Base-by-base conservation (phyloP, 2,888 invertebrate genomes). In the Sarcophaga subvicina region DNA sequence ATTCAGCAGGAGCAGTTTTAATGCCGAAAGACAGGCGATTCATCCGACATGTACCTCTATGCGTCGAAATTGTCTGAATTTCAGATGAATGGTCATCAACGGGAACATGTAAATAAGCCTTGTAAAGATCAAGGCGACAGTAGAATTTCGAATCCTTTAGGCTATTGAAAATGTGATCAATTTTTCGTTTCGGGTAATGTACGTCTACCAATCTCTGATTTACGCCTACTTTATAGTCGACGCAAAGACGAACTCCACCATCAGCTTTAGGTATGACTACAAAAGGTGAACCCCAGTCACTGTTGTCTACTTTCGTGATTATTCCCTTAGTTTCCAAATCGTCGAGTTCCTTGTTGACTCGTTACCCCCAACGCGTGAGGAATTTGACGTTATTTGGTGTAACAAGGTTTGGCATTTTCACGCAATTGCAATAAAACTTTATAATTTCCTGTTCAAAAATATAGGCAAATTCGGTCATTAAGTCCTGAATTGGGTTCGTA, bases 121-220 rank as follows among this genome's bases (percentile, higher is more conserved):
- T 73, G 11, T 62, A 73, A 25, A 73, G 14, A 20, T 73, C 27
- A 20, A 20, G 59, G 37, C 47, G 60, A 20, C 82, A 88, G 62
- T 85, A 85, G 64, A 72, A 88, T 54, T 25, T 67, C 27, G 83
- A 83, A 22, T 59, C 75, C 75, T 71, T 81, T 22, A 63, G 63
- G 6, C 25, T 69, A 54, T 87, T 72, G 10, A 87, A 64, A 72
- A 85, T 72, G n/a, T 85, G 78, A 25, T 80, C 78, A 17, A 80
- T 85, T 83, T 73, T 83, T 6, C 70, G 63, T 45, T 72, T 83
- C 5, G 78, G 79, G 54, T 67, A 60, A 54, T 60, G 72, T 27
- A n/a, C 54, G n/a, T 72, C 54, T 6, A 70, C 12, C 3, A 72
- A 20, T 12, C 60, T 20, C 22, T 22, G 60, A 27, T 72, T 72